Evolutionary conservation across 2,113 vertebrate species (phyloP).

Genomic region (Garra rufa): DNA sequence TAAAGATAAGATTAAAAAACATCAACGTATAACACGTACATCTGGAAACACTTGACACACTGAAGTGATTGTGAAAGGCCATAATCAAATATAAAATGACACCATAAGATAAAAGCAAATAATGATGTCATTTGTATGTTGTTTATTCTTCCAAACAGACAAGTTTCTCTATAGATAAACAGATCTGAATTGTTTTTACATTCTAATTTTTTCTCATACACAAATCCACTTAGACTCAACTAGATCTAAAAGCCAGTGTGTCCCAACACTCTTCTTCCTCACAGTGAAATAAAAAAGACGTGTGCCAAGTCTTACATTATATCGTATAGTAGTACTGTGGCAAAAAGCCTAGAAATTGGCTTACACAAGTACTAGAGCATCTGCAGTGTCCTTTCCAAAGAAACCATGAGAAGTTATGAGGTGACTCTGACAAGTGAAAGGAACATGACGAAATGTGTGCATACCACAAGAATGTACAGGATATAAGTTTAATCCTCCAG

Average conservation of each 20-base stretch:
- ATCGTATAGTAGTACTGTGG: background rate
- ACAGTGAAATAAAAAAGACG: conserved; percentile 24
- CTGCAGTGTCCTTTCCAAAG: conserved; percentile 3
- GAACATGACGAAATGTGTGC: background rate
- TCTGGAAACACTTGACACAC: background rate
- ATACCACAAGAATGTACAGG: conserved; percentile 42
- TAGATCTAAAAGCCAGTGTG: background rate
- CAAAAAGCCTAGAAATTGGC: background rate
- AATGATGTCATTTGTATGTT: background rate
- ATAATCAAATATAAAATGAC: background rate
- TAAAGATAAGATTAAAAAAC: background rate
- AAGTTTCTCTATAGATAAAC: background rate
- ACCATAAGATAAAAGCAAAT: background rate
- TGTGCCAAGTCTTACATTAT: background rate
- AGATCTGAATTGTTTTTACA: background rate
- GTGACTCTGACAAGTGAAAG: background rate
- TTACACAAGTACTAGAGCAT: conserved; percentile 51
- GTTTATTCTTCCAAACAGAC: conserved; percentile 6
- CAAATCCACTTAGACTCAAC: background rate
- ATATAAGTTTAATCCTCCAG: conserved; percentile 52
- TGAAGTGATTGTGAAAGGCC: background rate
- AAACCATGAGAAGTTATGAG: background rate
- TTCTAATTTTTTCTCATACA: background rate
- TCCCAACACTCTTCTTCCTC: background rate
- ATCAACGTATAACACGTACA: background rate